Conservation (phyloP, 1,140 invertebrate genomes). For the Brachystomella parvula region DNA sequence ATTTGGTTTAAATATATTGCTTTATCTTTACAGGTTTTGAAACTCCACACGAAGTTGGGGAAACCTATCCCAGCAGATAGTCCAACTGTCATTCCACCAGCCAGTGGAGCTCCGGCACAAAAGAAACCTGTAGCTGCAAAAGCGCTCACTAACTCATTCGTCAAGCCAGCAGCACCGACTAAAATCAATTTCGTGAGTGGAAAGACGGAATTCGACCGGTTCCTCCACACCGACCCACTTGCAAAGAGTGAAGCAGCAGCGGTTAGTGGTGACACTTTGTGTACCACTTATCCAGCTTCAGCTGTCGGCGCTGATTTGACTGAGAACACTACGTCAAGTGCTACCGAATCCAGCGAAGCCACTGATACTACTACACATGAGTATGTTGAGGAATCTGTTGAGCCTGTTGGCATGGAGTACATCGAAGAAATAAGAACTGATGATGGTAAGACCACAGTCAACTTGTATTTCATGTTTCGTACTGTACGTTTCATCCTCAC, state of each 20-base stretch:
- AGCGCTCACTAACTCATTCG: conserved; percentile 5
- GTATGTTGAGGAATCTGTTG: conserved; percentile 65
- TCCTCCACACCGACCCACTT: conserved; percentile 30
- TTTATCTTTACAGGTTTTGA: conserved; percentile 58
- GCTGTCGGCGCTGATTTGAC: background rate
- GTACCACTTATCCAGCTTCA: conserved; percentile 9
- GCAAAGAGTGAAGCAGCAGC: background rate
- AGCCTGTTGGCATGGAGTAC: conserved; percentile 96
- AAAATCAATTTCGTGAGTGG: conserved; percentile 79
- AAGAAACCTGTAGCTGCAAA: conserved; percentile 15
- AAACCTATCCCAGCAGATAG: conserved; percentile 94
- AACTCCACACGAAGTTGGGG: conserved; percentile 90
- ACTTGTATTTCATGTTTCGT: background rate
- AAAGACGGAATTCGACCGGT: conserved; percentile 28
- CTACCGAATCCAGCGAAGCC: background rate
- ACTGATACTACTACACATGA: conserved; percentile 11
- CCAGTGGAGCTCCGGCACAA: conserved; percentile 16
- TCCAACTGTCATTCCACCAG: conserved; percentile 63
- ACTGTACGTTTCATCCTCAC: no score
- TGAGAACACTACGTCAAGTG: background rate
- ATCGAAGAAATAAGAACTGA: conserved; percentile 95
- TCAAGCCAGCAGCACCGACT: conserved; percentile 53
- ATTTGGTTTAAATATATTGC: conserved; percentile 1
- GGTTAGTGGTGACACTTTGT: background rate
- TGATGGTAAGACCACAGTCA: conserved; percentile 70